phyloP scores from a whole-genome alignment of 2,113 vertebrate genomes.

The Ursus arctos region DNA sequence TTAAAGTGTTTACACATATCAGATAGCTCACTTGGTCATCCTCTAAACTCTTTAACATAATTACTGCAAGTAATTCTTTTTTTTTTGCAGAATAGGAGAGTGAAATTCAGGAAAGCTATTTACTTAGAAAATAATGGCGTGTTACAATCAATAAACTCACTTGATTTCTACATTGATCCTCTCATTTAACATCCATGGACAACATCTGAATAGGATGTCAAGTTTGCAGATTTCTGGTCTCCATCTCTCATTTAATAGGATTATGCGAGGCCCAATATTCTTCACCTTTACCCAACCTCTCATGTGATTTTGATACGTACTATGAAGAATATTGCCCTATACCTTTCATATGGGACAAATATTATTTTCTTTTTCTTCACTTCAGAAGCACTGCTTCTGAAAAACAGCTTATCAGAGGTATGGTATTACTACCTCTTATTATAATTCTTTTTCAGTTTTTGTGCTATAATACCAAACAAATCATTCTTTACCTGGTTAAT shows the following conservation, averaged over 20 bases:
- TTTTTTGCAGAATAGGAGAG: background rate
- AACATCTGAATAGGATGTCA: background rate
- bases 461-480: background rate
- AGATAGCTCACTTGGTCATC: background rate
- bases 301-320: background rate
- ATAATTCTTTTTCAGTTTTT: background rate
- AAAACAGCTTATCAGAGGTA: background rate
- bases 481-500: background rate
- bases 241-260: background rate
- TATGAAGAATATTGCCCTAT: background rate
- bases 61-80: background rate
- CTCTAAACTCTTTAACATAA: background rate
- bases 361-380: conserved; percentile 2
- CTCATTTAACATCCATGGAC: background rate
- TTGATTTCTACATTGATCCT: background rate
- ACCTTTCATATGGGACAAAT: background rate
- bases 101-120: background rate
- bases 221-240: background rate
- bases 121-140: background rate
- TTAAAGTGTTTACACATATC: background rate
- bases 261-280: background rate
- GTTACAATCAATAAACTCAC: background rate
- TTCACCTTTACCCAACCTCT: background rate
- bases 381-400: background rate
- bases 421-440: background rate